Evolutionary conservation across 2,797 vertebrate genomes (phyloP), one percentile per base, ranked within the genome.

Genomic region (Pseudochirops corinnae): DNA sequence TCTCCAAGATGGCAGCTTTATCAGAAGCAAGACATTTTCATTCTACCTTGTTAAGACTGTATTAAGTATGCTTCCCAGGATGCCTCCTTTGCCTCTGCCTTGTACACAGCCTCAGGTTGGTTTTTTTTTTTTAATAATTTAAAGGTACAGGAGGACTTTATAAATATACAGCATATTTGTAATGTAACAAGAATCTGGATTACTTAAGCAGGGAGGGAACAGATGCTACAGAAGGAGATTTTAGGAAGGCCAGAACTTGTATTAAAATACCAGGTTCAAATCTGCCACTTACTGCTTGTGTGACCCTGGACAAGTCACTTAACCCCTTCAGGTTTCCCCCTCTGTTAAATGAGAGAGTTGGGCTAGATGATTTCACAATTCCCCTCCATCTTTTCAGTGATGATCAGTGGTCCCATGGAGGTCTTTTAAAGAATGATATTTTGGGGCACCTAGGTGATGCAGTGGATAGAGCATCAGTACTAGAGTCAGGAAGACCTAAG

Each of bases 1-100:
- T 56, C 16, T 31, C 52, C 87, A 92, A 93, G 95, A 94, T 55
- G 92, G 67, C 31, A 74, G 90, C 91, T 94, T 56, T 28, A 62
- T n/a, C 21, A 31, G 96, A 95, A 55, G 87, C n/a, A 90, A 57
- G 50, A 55, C 33, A 56, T 94, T 97, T 94, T 94, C 90, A 96
- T 12, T 93, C 95, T n/a, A 93, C 93, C 90, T 33, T 21, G 52
- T 96, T 95, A 95, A 95, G 94, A 95, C 39, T 95, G 91, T 56
- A 62, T 62, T 52, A 95, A 93, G 74, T 82, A 91, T 53, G 31
- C 18, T 58, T 95, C 87, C 50, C 94, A 92, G 60, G 62, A 91
- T 53, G 28, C 12, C 46, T 95, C 58, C 26, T 91, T 24, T 82
- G 33, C 56, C n/a, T 74, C 16, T 74, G 39, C 67, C 67, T 39